These are phyloP conservation scores for Bombylius major DNA, from an alignment of 2,888 invertebrate genomes.

Conservation along the genomic window DNA sequence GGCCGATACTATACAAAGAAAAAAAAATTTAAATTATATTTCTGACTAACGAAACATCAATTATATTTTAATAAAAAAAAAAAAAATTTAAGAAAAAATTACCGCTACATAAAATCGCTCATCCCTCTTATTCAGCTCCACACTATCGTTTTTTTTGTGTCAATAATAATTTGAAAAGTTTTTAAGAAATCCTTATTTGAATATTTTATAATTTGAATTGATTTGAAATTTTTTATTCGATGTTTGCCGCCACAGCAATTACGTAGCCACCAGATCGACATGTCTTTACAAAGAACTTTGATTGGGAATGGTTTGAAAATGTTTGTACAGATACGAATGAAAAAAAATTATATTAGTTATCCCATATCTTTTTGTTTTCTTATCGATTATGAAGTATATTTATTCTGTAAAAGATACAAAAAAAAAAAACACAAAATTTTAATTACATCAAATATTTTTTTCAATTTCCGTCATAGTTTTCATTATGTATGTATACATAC, in stretches of 20 bases:
- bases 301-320: not conserved
- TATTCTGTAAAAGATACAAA: too few relatives aligned
- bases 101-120: slow-evolving; percentile 39
- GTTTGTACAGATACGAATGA: too few relatives aligned
- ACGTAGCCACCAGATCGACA: slow-evolving; percentile 20
- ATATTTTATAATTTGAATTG: slow-evolving; percentile 5
- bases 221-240: slow-evolving; percentile 20
- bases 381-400: too few relatives aligned
- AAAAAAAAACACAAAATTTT: too few relatives aligned
- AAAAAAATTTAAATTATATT: not conserved
- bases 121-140: slow-evolving; percentile 30
- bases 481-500: too few relatives aligned
- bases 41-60: not conserved
- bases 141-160: slow-evolving; percentile 17
- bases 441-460: too few relatives aligned
- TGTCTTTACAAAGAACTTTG: slow-evolving; percentile 11
- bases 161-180: slow-evolving; percentile 12
- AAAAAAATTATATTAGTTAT: too few relatives aligned
- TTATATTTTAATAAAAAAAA: not conserved
- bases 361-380: too few relatives aligned
- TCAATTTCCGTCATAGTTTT: too few relatives aligned
- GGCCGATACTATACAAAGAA: slow-evolving; percentile 27
- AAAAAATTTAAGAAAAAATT: slow-evolving; percentile 17
- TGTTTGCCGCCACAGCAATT: slow-evolving; percentile 20
- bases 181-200: not conserved